These are phyloP conservation scores for Apamea sordens DNA, from an alignment of 2,888 invertebrate genomes.

Conservation along the genomic window DNA sequence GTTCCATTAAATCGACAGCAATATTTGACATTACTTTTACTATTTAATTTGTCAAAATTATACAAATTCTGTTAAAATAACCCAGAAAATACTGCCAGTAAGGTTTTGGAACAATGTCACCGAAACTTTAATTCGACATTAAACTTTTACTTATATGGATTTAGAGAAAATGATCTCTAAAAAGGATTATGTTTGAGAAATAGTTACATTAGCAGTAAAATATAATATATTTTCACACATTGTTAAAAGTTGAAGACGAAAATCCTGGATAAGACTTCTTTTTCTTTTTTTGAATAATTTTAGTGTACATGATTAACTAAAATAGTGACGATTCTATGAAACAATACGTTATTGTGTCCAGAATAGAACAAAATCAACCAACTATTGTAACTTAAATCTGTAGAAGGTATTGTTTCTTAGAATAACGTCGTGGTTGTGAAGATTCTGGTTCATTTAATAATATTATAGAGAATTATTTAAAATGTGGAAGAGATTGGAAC, in stretches of 20 bases:
- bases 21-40: conserved; percentile 21
- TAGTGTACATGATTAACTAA: conserved; percentile 25
- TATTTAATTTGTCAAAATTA: conserved; percentile 13
- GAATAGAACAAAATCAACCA: conserved; percentile 4
- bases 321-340: conserved; percentile 47
- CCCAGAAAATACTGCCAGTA: conserved; percentile 20
- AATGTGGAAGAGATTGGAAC: conserved; percentile 31
- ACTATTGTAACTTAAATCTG: conserved; percentile 11
- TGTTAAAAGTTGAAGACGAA: conserved; percentile 37
- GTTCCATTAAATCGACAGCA: conserved; percentile 31
- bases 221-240: conserved; percentile 55
- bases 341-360: conserved; percentile 29
- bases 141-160: conserved; percentile 27
- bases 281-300: conserved; percentile 19
- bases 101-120: conserved; percentile 28
- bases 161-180: conserved; percentile 42
- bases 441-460: conserved; percentile 32
- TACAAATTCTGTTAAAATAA: conserved; percentile 21
- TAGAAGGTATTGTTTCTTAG: conserved; percentile 46
- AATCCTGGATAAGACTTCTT: conserved; percentile 22
- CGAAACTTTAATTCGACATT: conserved; percentile 22
- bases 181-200: conserved; percentile 41
- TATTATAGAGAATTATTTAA: conserved; percentile 16
- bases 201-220: conserved; percentile 48
- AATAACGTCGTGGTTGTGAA: conserved; percentile 56